Evolutionary conservation across 2,797 vertebrate species (phyloP).

Genomic region (Esox masquinongy): DNA sequence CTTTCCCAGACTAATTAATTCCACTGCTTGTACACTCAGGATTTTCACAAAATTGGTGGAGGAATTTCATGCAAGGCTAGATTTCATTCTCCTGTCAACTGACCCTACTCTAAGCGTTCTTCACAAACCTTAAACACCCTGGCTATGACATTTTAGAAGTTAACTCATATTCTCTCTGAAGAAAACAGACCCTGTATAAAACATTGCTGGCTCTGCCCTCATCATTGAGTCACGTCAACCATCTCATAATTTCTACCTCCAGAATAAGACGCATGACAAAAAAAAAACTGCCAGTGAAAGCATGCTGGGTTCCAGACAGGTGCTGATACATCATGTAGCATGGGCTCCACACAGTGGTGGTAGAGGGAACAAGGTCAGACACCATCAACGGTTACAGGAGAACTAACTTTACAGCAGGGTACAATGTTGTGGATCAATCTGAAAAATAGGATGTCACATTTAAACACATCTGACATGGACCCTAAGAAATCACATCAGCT

Average conservation of each 20-base stretch:
- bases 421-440: neutral
- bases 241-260: no score
- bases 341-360: constrained; percentile 8
- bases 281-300: neutral
- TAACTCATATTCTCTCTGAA: no score
- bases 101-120: no score
- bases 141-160: no score
- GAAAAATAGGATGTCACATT: neutral
- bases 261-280: no score
- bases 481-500: neutral
- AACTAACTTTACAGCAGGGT: neutral
- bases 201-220: no score
- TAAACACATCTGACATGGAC: neutral
- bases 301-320: neutral
- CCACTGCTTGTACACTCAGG: neutral
- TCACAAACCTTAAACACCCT: no score
- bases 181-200: no score
- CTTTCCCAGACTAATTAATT: neutral
- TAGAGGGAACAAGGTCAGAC: neutral
- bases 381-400: neutral
- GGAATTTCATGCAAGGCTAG: neutral
- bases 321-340: neutral
- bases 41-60: neutral
- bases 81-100: neutral
- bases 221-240: no score